Base-by-base conservation (phyloP, 2,888 invertebrate genomes). In the Exocentrus adspersus region DNA sequence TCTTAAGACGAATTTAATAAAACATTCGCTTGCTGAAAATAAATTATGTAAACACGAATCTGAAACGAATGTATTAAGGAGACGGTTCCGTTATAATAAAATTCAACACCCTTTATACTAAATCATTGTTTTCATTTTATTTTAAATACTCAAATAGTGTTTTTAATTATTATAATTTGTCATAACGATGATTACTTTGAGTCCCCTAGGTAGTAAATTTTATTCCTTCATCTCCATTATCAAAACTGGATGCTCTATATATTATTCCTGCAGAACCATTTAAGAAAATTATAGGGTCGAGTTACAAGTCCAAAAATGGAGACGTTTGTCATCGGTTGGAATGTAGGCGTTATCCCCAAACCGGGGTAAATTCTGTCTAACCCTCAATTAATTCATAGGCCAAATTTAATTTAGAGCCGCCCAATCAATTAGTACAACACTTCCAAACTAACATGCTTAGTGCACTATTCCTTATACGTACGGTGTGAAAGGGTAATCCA, bases 261-360 rank as follows among this genome's bases (percentile, higher is more conserved):
- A 12, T 37, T 5, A n/a, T n/a, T 9, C 37, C n/a, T 37, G 10
- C 14, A 37, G 12, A 37, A 2, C 12, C 37, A 9, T 37, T 37
- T 37, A 37, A 37, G 10, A 14, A 37, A 37, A 5, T 37, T 5
- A 9, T 37, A n/a, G 37, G 37, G 12, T 37, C 1, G 24, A 24
- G 24, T 17, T 9, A n/a, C n/a, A 16, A 9, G 28, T 10, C 7
- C 48, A 24, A 48, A 48, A 37, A 51, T 12, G 19, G 51, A 50
- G 50, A 60, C 60, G 45, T 64, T 50, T 64, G 67, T 64, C 58
- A 53, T 50, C 54, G 51, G 37, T 43, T 30, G 53, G 50, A 57
- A 51, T 62, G 62, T 54, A 62, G 63, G 50, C 63, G 54, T 66
- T 62, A 42, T 60, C 60, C 51, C 43, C 60, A 56, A 66, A 66